Evolutionary conservation across 2,113 vertebrate genomes (phyloP).

Genomic region (Myotis davidii): DNA sequence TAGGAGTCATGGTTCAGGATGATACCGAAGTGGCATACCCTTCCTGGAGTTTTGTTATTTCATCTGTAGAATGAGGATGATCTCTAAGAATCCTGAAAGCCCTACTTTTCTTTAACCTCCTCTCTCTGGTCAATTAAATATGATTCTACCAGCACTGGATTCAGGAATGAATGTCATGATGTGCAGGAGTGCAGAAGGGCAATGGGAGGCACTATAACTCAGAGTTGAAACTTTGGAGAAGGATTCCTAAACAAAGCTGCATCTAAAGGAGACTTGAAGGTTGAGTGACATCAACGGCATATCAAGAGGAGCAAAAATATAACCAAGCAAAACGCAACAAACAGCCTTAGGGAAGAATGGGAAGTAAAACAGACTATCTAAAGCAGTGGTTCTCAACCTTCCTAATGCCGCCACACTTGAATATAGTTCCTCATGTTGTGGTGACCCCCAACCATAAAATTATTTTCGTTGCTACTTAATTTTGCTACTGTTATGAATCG

Average conservation of each 20-base stretch:
- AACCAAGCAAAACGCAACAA: background rate
- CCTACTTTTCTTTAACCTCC: background rate
- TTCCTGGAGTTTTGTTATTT: background rate
- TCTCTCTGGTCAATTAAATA: background rate
- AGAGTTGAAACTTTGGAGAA: background rate
- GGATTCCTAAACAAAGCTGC: background rate
- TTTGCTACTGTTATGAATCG: too few relatives aligned
- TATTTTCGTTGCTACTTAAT: too few relatives aligned
- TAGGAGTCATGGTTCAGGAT: background rate
- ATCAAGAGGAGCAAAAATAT: background rate
- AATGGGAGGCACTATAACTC: background rate
- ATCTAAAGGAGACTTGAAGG: background rate
- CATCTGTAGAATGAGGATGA: background rate
- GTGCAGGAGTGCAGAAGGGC: accelerated
- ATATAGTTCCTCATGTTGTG: too few relatives aligned
- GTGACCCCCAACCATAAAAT: too few relatives aligned
- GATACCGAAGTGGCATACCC: background rate
- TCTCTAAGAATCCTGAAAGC: background rate
- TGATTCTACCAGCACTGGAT: background rate
- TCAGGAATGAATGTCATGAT: background rate
- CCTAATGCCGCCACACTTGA: too few relatives aligned
- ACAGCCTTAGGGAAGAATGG: background rate
- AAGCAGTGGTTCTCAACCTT: background rate
- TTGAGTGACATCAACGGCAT: background rate
- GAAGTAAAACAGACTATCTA: background rate